A percentile compares a stretch with the other conserved stretches of the same genome.
phyloP scores from a whole-genome alignment of 1,140 invertebrate species.

The Eupeodes corollae region DNA sequence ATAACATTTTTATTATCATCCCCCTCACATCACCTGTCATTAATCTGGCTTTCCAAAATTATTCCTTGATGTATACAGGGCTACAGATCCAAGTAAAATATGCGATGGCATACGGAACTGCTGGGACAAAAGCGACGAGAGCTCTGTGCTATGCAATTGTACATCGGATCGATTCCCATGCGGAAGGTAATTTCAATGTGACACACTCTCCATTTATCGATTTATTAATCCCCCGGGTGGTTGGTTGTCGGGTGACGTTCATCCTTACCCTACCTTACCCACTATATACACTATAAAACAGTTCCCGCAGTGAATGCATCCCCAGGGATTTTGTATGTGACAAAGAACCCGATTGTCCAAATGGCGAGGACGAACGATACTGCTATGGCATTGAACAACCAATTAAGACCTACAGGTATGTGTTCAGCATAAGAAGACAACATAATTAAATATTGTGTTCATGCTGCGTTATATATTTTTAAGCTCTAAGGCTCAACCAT shows the following conservation, averaged over 20 bases:
- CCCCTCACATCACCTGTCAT: background rate
- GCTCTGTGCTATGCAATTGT: constrained; percentile 50
- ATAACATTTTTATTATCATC: background rate
- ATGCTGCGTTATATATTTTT: background rate
- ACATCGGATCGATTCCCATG: constrained; percentile 42
- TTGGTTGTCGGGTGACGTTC: background rate
- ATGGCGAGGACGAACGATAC: constrained; percentile 53
- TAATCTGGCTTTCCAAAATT: background rate
- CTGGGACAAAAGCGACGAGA: constrained; percentile 67
- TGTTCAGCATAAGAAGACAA: background rate
- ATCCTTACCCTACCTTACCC: background rate
- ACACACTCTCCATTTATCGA: background rate
- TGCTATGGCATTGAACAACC: constrained; percentile 39
- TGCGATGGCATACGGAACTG: constrained; percentile 74
- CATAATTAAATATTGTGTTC: background rate
- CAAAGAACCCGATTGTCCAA: constrained; percentile 52
- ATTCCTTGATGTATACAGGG: constrained; percentile 9
- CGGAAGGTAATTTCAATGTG: constrained; percentile 31
- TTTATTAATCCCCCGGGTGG: background rate
- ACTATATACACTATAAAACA: too few species aligned
- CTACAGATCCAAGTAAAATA: constrained; percentile 49
- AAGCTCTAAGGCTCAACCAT: background rate
- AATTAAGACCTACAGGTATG: constrained; percentile 5
- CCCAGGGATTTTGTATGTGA: constrained; percentile 61
- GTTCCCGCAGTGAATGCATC: constrained; percentile 45